Evolutionary conservation across 53 echinoderm and acorn worm species (phyloP).

Genomic region (Echinometra lucunter): DNA sequence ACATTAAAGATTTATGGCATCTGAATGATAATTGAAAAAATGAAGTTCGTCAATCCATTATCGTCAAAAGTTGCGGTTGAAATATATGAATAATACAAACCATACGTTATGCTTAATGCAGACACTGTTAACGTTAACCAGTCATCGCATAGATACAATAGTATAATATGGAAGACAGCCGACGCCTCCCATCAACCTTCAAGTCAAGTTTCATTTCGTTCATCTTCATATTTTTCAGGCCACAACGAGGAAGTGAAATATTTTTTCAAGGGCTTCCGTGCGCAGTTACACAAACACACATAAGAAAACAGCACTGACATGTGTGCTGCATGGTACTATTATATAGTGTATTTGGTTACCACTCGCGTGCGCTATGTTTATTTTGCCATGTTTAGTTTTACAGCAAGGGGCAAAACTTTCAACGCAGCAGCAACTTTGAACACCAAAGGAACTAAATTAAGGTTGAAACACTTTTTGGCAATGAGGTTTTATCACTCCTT

Average conservation of each 20-base stretch:
- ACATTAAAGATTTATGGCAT: not conserved
- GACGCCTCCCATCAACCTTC: not conserved
- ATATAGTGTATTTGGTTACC: not conserved
- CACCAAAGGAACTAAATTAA: not conserved
- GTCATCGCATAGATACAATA: not conserved
- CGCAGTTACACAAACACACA: not conserved
- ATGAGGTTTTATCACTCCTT: not conserved
- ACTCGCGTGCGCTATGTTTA: not conserved
- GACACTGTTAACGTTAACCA: not conserved
- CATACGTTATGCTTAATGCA: not conserved
- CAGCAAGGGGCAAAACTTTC: not conserved
- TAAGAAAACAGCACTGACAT: not conserved
- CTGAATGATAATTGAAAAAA: not conserved
- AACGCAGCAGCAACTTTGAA: not conserved
- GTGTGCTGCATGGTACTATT: not conserved
- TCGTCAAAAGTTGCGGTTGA: not conserved
- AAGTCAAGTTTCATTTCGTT: conserved; percentile 27
- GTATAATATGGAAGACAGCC: not conserved
- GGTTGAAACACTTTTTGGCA: not conserved
- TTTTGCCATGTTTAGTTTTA: not conserved
- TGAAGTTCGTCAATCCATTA: not conserved
- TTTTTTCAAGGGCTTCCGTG: not conserved
- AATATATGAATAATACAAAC: not conserved
- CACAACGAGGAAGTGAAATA: not conserved
- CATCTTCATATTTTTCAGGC: not conserved